These are phyloP conservation scores for Epirrita christyi DNA, from an alignment of 2,888 invertebrate genomes.

Conservation along the genomic window DNA sequence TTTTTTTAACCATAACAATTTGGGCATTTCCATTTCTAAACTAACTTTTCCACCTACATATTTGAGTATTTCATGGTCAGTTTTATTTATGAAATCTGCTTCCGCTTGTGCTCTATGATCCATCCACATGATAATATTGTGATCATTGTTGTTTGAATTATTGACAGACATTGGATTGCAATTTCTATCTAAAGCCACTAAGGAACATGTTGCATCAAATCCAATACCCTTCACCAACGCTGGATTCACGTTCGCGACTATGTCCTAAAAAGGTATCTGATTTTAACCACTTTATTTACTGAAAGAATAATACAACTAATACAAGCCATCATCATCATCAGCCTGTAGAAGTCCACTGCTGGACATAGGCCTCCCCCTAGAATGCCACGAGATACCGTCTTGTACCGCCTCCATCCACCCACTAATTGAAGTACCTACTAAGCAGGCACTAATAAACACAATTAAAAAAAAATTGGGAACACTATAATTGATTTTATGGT, in stretches of 20 bases:
- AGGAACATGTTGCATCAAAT: constrained; percentile 98
- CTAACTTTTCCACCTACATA: constrained; percentile 97
- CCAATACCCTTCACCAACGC: constrained; percentile 92
- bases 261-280: constrained; percentile 78
- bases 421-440: too few relatives aligned
- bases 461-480: too few relatives aligned
- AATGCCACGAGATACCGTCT: too few relatives aligned
- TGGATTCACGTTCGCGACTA: constrained; percentile 80
- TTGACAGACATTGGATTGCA: constrained; percentile 90
- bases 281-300: too few relatives aligned
- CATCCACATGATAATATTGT: constrained; percentile 96
- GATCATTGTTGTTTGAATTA: constrained; percentile 86
- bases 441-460: too few relatives aligned
- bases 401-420: too few relatives aligned
- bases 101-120: constrained; percentile 94
- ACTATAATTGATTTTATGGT: too few relatives aligned
- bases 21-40: constrained; percentile 98
- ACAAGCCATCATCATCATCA: too few relatives aligned
- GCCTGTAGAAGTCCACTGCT: too few relatives aligned
- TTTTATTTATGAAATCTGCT: constrained; percentile 91
- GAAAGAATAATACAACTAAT: too few relatives aligned
- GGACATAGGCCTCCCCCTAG: too few relatives aligned
- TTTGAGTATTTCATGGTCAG: constrained; percentile 90
- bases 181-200: constrained; percentile 91
- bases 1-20: constrained; percentile 95